These are phyloP conservation scores for Idaea straminata DNA, from an alignment of 2,888 invertebrate genomes.

Conservation along the genomic window DNA sequence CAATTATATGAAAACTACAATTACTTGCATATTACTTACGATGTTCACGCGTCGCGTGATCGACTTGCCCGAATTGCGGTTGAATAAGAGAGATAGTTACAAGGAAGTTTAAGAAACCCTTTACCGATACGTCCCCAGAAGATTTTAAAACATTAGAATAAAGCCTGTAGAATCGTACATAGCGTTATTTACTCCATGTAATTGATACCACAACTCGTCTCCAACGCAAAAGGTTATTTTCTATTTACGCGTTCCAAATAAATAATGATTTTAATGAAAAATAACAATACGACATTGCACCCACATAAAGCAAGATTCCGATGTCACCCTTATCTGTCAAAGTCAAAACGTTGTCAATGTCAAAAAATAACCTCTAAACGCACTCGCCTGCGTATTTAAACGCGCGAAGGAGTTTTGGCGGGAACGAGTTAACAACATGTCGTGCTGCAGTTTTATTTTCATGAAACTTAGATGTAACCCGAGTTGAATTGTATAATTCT, in stretches of 20 bases:
- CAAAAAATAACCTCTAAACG: constrained; percentile 40
- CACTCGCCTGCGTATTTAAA: constrained; percentile 27
- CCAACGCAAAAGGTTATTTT: too few species aligned
- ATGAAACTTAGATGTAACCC: too few species aligned
- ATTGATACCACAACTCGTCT: too few species aligned
- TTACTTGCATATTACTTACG: constrained; percentile 25
- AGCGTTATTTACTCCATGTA: too few species aligned
- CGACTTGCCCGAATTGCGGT: constrained; percentile 3
- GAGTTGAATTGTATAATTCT: too few species aligned
- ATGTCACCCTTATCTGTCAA: constrained; percentile 19
- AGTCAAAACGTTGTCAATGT: constrained; percentile 45
- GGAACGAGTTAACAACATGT: too few species aligned
- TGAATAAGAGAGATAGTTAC: neutral
- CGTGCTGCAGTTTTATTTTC: too few species aligned
- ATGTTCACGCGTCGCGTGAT: constrained; percentile 29
- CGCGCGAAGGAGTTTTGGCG: too few species aligned
- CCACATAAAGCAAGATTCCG: constrained; percentile 11
- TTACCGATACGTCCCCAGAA: neutral
- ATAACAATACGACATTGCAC: constrained; percentile 10
- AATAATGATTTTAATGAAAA: neutral
- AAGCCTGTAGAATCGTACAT: too few species aligned
- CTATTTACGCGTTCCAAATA: neutral
- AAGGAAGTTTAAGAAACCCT: neutral
- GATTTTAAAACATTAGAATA: neutral
- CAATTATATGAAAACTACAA: constrained; percentile 42